phyloP scores from a whole-genome alignment of 2,113 vertebrate genomes.

The Notarius quadriscutis region DNA sequence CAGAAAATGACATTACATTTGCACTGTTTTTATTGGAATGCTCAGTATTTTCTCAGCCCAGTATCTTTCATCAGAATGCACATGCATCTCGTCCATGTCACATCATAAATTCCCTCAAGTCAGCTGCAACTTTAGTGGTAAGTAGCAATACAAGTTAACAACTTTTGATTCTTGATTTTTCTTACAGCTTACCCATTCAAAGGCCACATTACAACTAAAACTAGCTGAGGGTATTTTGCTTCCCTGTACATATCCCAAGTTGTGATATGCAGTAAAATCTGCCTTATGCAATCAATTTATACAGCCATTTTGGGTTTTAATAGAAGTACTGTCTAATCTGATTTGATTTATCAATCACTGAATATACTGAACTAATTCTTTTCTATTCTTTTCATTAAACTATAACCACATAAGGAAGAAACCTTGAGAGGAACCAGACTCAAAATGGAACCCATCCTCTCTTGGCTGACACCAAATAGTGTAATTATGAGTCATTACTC shows the following conservation, averaged over 20 bases:
- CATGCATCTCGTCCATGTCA: neutral
- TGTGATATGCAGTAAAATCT: neutral
- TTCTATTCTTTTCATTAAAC: neutral
- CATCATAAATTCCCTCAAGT: neutral
- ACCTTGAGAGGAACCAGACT: too few relatives aligned
- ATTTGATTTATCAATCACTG: neutral
- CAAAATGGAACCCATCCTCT: too few relatives aligned
- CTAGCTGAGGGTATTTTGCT: neutral
- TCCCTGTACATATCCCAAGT: neutral
- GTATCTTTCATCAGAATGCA: neutral
- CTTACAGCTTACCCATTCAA: neutral
- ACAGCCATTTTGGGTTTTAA: neutral
- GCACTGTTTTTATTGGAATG: neutral
- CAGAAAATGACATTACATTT: neutral
- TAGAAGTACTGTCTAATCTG: neutral
- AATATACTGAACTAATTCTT: neutral
- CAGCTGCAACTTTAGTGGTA: neutral
- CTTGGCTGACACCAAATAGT: too few relatives aligned
- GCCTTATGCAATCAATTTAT: neutral
- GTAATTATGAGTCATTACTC: too few relatives aligned
- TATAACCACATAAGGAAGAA: neutral
- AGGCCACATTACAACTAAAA: neutral
- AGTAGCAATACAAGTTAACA: neutral
- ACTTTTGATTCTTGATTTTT: neutral
- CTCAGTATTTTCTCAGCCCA: neutral